A percentile compares a stretch with the other conserved stretches of the same genome.
phyloP scores from a whole-genome alignment of 1,140 invertebrate genomes.

The Neuroterus valhalla region DNA sequence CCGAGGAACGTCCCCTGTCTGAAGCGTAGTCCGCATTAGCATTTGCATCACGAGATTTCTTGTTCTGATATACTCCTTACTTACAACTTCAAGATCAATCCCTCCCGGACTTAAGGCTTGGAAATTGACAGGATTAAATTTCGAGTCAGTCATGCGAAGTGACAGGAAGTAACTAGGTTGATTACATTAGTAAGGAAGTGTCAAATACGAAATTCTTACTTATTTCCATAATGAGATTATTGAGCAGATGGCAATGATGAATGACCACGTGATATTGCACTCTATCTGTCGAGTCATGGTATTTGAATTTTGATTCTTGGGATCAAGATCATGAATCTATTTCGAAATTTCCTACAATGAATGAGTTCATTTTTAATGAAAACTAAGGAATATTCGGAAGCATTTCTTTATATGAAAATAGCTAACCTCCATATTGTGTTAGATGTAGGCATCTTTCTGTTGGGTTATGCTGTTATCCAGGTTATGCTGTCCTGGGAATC shows the following conservation, averaged over 20 bases:
- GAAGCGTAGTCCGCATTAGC: constrained; percentile 43
- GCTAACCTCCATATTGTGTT: too few relatives aligned
- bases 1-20: not conserved
- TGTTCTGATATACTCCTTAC: constrained; percentile 41
- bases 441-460: too few relatives aligned
- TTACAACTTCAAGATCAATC: constrained; percentile 50
- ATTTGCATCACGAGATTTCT: constrained; percentile 48
- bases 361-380: too few relatives aligned
- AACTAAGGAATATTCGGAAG: too few relatives aligned
- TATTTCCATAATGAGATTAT: constrained; percentile 6
- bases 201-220: not conserved
- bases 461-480: too few relatives aligned
- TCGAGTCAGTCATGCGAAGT: not conserved
- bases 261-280: not conserved
- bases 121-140: not conserved
- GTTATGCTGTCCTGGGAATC: too few relatives aligned
- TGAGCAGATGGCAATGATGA: not conserved
- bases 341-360: too few relatives aligned
- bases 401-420: too few relatives aligned
- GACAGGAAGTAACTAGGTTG: constrained; percentile 9
- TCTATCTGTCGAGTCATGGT: too few relatives aligned
- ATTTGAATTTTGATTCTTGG: too few relatives aligned
- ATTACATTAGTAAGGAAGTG: not conserved
- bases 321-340: too few relatives aligned
- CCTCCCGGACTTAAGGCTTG: not conserved